Evolutionary conservation across 53 echinoderm and acorn worm species (phyloP), one percentile per base, ranked within the genome.

Genomic region (Hippasteria phrygiana): DNA sequence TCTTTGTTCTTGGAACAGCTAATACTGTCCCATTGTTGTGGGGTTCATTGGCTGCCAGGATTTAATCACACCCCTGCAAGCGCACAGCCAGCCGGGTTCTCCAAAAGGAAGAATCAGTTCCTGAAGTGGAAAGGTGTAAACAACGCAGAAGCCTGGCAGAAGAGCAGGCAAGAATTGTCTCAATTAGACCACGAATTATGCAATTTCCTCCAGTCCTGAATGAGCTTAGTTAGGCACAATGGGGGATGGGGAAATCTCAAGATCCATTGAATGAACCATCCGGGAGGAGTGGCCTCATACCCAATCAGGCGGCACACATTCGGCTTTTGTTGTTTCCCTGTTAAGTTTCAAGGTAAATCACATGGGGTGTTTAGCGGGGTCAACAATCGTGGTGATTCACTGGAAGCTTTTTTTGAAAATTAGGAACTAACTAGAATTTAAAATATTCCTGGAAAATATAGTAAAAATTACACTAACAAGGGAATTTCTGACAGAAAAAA

Each of bases 41-140:
- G 75, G 51, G 75, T 75, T 75, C 75, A 75, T 48, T 75, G 51
- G 48, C 75, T 75, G 75, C 47, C n/a, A 31, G 64, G 33, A 16
- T 9, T 64, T 27, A 64, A 64, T 64, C 64, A 64, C 64, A 18
- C 17, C 10, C 56, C 56, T 18, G 3, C 22, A 7, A 56, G 56
- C 18, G 22, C 20, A 45, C 46, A 5, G 5, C 11, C 5, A 7
- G 5, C 6, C 46, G 11, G 46, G 5, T 33, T 33, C 20, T 40
- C 73, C 42, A 13, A 51, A 14, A 51, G 32, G 22, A 48, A 48
- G 32, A 32, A 48, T 46, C 75, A 48, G 28, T 20, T n/a, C 75
- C n/a, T 39, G 14, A 75, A 75, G 55, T n/a, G 78, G 78, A 78
- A 78, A 48, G 27, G 78, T 54, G 78, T 78, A 78, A 78, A 78